A percentile compares a stretch with the other conserved stretches of the same genome.
Conservation (phyloP, 1,140 invertebrate species). For the Zaprionus capensis region DNA sequence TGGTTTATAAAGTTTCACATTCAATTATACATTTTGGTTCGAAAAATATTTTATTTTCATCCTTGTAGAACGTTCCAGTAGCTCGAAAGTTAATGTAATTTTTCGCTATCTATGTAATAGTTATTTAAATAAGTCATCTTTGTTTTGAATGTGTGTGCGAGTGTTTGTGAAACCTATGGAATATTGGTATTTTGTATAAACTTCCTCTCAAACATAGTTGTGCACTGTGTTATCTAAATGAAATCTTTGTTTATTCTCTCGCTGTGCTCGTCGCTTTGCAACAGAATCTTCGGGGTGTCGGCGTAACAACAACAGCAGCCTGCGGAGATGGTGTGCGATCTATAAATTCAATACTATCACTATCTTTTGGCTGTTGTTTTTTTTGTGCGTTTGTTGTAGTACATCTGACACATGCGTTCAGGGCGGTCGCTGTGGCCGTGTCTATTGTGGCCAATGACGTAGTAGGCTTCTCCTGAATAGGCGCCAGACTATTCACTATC, state of each 20-base stretch:
- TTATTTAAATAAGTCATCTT: slow-evolving; percentile 6
- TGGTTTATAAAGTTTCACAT: neutral
- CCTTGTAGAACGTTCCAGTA: slow-evolving; percentile 26
- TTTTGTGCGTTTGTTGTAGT: slow-evolving; percentile 9
- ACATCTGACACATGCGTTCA: slow-evolving; percentile 23
- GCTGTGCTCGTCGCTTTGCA: slow-evolving; percentile 48
- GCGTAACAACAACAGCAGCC: slow-evolving; percentile 16
- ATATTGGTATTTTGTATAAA: neutral
- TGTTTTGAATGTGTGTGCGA: slow-evolving; percentile 21
- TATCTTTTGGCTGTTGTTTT: slow-evolving; percentile 52
- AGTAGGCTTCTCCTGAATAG: slow-evolving; percentile 74
- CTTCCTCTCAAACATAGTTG: slow-evolving; percentile 3
- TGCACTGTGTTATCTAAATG: slow-evolving; percentile 14
- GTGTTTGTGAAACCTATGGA: slow-evolving; percentile 59
- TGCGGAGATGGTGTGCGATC: slow-evolving; percentile 82
- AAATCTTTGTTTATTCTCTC: slow-evolving; percentile 37
- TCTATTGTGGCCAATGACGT: slow-evolving; percentile 31
- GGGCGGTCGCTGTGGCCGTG: slow-evolving; percentile 23
- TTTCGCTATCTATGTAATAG: slow-evolving; percentile 11
- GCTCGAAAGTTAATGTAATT: slow-evolving; percentile 15
- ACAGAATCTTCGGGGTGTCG: slow-evolving; percentile 37
- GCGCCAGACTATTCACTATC: slow-evolving; percentile 75
- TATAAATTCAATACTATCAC: slow-evolving; percentile 80
- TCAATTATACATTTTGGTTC: slow-evolving; percentile 14
- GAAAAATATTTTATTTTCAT: slow-evolving; percentile 41